phyloP scores from a whole-genome alignment of 1,140 invertebrate genomes.

The Papilio aristodemus region DNA sequence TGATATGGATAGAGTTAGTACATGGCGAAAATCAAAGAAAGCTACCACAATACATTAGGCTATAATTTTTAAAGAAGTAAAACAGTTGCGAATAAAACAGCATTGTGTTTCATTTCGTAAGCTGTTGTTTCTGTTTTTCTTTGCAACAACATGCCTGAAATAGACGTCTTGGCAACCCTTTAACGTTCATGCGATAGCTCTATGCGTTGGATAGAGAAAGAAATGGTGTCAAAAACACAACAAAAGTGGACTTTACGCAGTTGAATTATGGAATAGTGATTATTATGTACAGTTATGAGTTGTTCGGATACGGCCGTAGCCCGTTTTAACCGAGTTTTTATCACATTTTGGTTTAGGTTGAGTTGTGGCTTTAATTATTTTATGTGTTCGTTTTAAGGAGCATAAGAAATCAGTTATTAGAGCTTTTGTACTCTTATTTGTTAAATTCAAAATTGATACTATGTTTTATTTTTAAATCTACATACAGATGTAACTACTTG shows the following conservation, averaged over 20 bases:
- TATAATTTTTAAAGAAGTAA: neutral
- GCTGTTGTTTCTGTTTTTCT: neutral
- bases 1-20: neutral
- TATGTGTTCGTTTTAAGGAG: neutral
- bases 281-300: conserved; percentile 45
- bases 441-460: neutral
- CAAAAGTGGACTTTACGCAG: conserved; percentile 61
- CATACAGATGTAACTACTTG: no score
- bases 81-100: neutral
- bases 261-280: conserved; percentile 53
- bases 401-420: neutral
- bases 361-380: conserved; percentile 31
- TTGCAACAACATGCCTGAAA: conserved; percentile 1
- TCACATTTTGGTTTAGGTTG: conserved; percentile 27
- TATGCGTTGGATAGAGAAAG: conserved; percentile 41
- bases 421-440: neutral
- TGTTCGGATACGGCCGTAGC: conserved; percentile 32
- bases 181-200: conserved; percentile 35
- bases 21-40: neutral
- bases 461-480: no score
- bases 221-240: conserved; percentile 49
- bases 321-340: conserved; percentile 27
- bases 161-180: conserved; percentile 30
- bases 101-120: neutral
- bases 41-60: neutral